These are phyloP conservation scores for Geopemphigus sp. DNA, from an alignment of 1,140 invertebrate species.

Conservation along the genomic window DNA sequence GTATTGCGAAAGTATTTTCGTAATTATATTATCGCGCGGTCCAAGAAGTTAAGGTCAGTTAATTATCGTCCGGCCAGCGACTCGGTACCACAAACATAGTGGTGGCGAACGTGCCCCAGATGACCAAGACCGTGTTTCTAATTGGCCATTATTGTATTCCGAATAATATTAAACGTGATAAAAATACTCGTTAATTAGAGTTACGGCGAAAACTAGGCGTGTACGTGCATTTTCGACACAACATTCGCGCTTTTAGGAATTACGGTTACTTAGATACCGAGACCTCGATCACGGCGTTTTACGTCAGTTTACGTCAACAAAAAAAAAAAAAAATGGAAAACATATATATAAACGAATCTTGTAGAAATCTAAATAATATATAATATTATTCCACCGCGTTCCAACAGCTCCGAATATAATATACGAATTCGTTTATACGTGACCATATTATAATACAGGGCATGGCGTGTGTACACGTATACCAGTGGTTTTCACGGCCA, in stretches of 20 bases:
- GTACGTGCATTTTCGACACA: neutral
- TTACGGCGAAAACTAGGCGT: no score
- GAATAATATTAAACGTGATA: neutral
- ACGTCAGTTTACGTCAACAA: neutral
- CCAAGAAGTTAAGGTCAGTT: constrained; percentile 15
- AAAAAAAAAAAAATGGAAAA: no score
- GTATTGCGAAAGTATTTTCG: constrained; percentile 22
- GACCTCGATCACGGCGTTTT: neutral
- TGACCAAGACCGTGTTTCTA: constrained; percentile 43
- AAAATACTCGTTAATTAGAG: neutral
- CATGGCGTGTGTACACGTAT: no score
- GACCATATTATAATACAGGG: neutral
- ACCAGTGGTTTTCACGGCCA: no score
- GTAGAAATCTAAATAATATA: no score
- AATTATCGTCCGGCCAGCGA: constrained; percentile 19
- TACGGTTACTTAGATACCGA: neutral
- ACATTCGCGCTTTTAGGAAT: constrained; percentile 9
- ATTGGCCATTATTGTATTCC: constrained; percentile 21
- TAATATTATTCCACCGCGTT: neutral
- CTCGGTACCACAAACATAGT: neutral
- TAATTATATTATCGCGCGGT: neutral
- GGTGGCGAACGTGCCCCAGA: constrained; percentile 11
- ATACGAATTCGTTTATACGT: neutral
- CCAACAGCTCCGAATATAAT: no score
- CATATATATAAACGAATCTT: no score